These are phyloP conservation scores for Ciconia boyciana DNA, from an alignment of 2,113 vertebrate genomes.

Conservation along the genomic window DNA sequence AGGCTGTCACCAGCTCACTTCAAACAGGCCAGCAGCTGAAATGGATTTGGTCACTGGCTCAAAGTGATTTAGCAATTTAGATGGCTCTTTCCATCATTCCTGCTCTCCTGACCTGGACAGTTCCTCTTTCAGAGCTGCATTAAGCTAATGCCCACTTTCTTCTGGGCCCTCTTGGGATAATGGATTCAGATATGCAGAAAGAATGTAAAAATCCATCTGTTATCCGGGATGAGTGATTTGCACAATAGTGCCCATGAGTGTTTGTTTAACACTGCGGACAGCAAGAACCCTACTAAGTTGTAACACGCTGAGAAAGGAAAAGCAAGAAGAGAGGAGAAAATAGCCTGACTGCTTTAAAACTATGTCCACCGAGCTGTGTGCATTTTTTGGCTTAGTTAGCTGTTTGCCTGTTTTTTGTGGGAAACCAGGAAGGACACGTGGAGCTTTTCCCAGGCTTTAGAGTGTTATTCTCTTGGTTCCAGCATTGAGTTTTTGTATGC, in stretches of 20 bases:
- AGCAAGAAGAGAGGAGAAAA: slow-evolving; percentile 15
- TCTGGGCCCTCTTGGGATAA: slow-evolving; percentile 32
- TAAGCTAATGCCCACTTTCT: slow-evolving; percentile 54
- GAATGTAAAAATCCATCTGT: slow-evolving; percentile 57
- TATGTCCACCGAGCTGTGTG: background rate
- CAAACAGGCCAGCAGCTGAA: slow-evolving; percentile 49
- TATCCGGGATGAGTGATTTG: background rate
- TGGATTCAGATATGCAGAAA: slow-evolving; percentile 60
- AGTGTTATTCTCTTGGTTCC: slow-evolving; percentile 9
- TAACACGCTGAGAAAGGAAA: background rate
- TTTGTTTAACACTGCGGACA: background rate
- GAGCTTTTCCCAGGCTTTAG: slow-evolving; percentile 7
- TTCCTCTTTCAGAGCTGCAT: slow-evolving; percentile 46
- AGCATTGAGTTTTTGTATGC: background rate
- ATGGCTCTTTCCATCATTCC: background rate
- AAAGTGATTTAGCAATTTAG: slow-evolving; percentile 37
- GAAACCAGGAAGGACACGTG: slow-evolving; percentile 23
- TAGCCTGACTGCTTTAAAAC: background rate
- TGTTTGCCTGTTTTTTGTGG: slow-evolving; percentile 9
- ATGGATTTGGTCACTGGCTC: slow-evolving; percentile 34
- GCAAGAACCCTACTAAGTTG: background rate
- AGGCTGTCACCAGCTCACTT: background rate
- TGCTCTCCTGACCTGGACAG: background rate
- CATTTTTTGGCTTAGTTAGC: slow-evolving; percentile 30
- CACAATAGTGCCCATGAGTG: background rate